These are phyloP conservation scores for Vespertilio murinus DNA, from an alignment of 2,797 vertebrate genomes.

Conservation along the genomic window DNA sequence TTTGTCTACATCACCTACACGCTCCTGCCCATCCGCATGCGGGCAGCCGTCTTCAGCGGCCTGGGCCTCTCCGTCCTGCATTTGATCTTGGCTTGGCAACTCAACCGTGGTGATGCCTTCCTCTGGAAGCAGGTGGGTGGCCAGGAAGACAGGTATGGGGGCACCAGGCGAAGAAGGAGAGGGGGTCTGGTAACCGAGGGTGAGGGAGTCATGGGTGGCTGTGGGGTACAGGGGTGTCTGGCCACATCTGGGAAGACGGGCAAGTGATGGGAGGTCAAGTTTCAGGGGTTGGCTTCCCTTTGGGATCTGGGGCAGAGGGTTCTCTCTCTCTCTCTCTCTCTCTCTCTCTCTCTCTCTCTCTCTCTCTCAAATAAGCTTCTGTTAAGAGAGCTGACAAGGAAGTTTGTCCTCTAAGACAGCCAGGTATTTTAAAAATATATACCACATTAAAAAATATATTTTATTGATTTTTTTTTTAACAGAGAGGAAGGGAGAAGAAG, in stretches of 20 bases:
- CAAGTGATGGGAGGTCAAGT: neutral
- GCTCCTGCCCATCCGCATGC: slow-evolving; percentile 95
- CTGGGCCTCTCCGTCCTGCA: slow-evolving; percentile 91
- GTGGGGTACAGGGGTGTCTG: neutral
- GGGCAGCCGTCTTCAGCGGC: slow-evolving; percentile 93
- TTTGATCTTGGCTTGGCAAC: slow-evolving; percentile 92
- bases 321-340: too few species aligned
- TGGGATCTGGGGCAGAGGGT: neutral
- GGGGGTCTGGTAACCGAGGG: neutral
- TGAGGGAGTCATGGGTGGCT: too few species aligned
- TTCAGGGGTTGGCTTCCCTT: neutral
- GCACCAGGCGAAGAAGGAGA: neutral
- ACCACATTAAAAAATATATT: too few species aligned
- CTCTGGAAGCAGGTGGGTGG: slow-evolving; percentile 94
- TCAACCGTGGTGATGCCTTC: slow-evolving; percentile 90
- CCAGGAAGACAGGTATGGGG: neutral
- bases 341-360: too few species aligned
- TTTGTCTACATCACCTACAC: slow-evolving; percentile 99
- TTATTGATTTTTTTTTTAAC: too few species aligned
- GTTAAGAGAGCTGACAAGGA: neutral
- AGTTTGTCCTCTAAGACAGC: neutral
- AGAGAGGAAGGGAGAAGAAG: too few species aligned
- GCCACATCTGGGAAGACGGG: neutral
- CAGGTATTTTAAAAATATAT: neutral
- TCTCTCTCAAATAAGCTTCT: neutral